Evolutionary conservation across 2,888 invertebrate species (phyloP).

Genomic region (Latrodectus elegans): DNA sequence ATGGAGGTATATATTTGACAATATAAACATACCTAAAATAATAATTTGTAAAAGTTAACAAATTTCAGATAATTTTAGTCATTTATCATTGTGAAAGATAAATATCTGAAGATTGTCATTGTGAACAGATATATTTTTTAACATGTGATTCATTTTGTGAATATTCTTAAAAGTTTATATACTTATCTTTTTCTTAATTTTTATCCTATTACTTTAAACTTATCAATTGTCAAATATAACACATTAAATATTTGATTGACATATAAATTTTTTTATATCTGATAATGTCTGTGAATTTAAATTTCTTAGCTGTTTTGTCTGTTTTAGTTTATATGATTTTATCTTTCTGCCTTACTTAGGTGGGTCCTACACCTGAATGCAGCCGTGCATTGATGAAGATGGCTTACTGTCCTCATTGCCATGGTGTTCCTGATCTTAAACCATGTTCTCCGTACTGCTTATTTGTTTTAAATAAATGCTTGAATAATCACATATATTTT

Average conservation of each 20-base stretch:
- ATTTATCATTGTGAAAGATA: too few relatives aligned
- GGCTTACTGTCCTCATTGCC: slow-evolving; percentile 90
- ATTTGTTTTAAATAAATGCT: slow-evolving; percentile 91
- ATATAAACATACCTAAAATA: neutral
- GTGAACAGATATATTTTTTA: neutral
- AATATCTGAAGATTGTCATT: too few relatives aligned
- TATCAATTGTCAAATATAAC: too few relatives aligned
- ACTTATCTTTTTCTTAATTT: too few relatives aligned
- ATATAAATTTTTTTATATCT: too few relatives aligned
- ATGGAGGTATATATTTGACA: slow-evolving; percentile 67
- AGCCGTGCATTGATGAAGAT: slow-evolving; percentile 87
- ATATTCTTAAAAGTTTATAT: neutral
- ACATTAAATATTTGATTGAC: too few relatives aligned
- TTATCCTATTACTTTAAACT: too few relatives aligned
- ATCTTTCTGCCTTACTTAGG: slow-evolving; percentile 76
- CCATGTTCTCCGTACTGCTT: slow-evolving; percentile 91
- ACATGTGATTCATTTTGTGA: neutral
- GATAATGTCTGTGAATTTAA: too few relatives aligned
- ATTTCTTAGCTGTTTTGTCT: too few relatives aligned
- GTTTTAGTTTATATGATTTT: too few relatives aligned
- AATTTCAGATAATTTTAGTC: too few relatives aligned
- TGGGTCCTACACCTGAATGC: slow-evolving; percentile 84
- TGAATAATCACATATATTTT: slow-evolving; percentile 88
- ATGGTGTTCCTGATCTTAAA: slow-evolving; percentile 80
- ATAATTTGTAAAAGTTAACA: neutral